phyloP scores from a whole-genome alignment of 1,140 invertebrate genomes.

The Anoplophora glabripennis region DNA sequence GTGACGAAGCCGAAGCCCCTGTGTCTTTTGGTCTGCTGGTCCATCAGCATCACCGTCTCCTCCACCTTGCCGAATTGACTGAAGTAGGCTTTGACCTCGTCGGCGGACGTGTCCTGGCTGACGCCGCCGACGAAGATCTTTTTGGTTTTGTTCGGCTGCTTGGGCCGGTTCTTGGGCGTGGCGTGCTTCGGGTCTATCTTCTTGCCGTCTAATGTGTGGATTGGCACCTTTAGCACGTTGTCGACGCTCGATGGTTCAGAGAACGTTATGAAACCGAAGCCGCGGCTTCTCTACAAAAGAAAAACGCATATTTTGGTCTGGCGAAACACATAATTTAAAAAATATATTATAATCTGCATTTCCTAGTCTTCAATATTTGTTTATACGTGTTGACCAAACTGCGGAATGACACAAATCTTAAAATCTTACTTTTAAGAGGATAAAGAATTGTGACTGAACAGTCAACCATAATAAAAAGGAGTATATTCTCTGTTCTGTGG shows the following conservation, averaged over 20 bases:
- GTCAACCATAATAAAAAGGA: no score
- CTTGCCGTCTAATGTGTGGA: constrained; percentile 91
- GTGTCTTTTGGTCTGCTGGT: constrained; percentile 89
- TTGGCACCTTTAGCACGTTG: constrained; percentile 83
- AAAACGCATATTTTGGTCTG: no score
- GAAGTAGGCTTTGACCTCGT: constrained; percentile 89
- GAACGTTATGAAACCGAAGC: constrained; percentile 92
- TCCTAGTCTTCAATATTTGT: no score
- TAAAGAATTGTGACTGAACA: no score
- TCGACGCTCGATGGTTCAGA: constrained; percentile 84
- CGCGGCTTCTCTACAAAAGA: constrained; percentile 78
- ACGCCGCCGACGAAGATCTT: constrained; percentile 92
- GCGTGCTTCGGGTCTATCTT: constrained; percentile 93
- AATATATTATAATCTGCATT: no score
- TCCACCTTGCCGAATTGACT: constrained; percentile 88
- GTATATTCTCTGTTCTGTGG: no score
- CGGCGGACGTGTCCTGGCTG: constrained; percentile 85
- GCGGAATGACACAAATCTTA: no score
- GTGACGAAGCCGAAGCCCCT: constrained; percentile 90
- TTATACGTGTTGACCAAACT: no score
- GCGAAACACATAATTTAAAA: no score
- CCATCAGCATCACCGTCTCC: constrained; percentile 92
- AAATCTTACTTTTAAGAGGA: no score
- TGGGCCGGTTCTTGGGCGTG: constrained; percentile 85
- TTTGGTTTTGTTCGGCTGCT: constrained; percentile 81